phyloP scores from a whole-genome alignment of 2,888 invertebrate species.

The Arenicola marina region DNA sequence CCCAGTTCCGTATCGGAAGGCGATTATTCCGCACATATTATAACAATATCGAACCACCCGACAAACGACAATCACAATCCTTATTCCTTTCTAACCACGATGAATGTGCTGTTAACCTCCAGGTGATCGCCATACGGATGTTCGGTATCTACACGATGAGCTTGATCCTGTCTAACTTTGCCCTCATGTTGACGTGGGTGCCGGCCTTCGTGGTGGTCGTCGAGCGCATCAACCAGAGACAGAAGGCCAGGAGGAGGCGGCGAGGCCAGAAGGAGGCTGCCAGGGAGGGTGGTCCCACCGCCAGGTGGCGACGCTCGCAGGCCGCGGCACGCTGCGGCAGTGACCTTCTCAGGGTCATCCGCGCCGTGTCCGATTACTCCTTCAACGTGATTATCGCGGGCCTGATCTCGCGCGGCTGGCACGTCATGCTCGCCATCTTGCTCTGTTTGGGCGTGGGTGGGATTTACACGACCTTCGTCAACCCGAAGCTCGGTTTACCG shows the following conservation, averaged over 20 bases:
- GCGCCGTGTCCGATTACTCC: background rate
- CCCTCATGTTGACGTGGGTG: conserved; percentile 88
- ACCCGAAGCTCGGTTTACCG: conserved; percentile 19
- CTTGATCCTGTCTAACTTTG: conserved; percentile 85
- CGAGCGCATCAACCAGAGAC: too few relatives aligned
- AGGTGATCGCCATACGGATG: conserved; percentile 87
- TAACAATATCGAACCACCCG: too few relatives aligned
- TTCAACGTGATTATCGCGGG: background rate
- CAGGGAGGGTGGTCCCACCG: background rate
- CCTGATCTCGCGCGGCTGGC: conserved; percentile 2
- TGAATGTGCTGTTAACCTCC: too few relatives aligned
- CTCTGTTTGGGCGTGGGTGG: conserved; percentile 13
- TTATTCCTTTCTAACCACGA: too few relatives aligned
- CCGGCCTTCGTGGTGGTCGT: conserved; percentile 84
- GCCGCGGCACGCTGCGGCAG: background rate
- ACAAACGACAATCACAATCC: too few relatives aligned
- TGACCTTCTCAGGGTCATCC: too few relatives aligned
- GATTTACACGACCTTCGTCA: conserved; percentile 17
- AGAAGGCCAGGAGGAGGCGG: conserved; percentile 65
- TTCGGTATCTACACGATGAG: conserved; percentile 80
- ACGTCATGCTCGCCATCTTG: conserved; percentile 53
- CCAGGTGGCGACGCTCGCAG: background rate
- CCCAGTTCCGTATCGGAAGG: too few relatives aligned
- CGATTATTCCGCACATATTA: too few relatives aligned
- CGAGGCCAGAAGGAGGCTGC: background rate